Base-by-base conservation (phyloP, 2,113 vertebrate genomes). In the Pseudorectes ferrugineus region DNA sequence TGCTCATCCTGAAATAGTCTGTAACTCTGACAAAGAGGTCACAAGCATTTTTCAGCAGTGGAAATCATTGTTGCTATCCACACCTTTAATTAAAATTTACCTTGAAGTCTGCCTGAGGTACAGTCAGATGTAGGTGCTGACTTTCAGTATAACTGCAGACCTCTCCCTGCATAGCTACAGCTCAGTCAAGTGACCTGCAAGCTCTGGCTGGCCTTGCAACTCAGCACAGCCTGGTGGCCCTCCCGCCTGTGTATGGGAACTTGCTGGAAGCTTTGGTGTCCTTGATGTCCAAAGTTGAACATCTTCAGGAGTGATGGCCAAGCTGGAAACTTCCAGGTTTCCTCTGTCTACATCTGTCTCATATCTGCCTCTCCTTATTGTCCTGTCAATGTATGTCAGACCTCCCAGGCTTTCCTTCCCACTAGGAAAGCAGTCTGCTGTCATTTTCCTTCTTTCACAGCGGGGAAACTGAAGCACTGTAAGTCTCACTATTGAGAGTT, bases 11-110 rank as follows among this genome's bases (percentile, higher is more conserved):
- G 49, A 89, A 90, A 28, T 49, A 68, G 65, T 22, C 1, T 72
- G 4, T 63, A 68, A 43, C 35, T 76, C 55, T 83, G 43, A 85
- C 25, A 40, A 35, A 80, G 72, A 81, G 52, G 48, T 89, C 62
- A 74, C 1, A 10, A 58, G 70, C 18, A 4, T 87, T 72, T 91
- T 49, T 73, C 55, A 85, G 40, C 76, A 77, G 24, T 45, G 43
- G 4, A 4, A 4, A 42, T 79, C n/a, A 33, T 83, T 86, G 36
- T 43, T 84, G 51, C 68, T 88, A 15, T 40, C 42, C n/a, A 23
- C 43, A 81, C 22, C 36, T 92, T 90, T 86, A 91, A 95, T 96
- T 86, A 87, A 95, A 76, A 65, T 78, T 87, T 88, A 55, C 42
- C 58, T 87, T 73, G 73, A 88, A 49, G 49, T 62, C 54, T 70